Evolutionary conservation across 2,113 vertebrate genomes (phyloP).

Genomic region (Indicator maculatus): DNA sequence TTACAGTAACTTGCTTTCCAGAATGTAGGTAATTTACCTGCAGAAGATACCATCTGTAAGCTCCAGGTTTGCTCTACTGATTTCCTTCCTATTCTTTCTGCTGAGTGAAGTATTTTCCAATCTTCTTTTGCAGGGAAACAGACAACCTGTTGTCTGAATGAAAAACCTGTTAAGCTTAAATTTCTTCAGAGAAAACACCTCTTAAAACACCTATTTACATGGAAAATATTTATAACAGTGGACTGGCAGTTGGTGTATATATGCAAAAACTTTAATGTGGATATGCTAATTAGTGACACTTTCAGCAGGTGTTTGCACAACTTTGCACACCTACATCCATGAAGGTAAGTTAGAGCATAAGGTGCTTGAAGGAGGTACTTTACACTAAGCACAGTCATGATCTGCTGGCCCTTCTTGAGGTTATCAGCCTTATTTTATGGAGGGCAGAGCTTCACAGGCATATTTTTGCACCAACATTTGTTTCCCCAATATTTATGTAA

Average conservation of each 20-base stretch:
- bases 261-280: neutral
- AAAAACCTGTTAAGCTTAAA: neutral
- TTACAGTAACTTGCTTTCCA: neutral
- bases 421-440: neutral
- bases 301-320: neutral
- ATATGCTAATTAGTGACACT: neutral
- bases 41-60: neutral
- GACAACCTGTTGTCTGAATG: too few species aligned
- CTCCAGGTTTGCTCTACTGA: neutral
- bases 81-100: neutral
- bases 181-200: neutral
- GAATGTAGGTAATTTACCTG: neutral
- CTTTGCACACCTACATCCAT: neutral
- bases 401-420: neutral
- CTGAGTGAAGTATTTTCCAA: neutral
- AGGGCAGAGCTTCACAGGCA: neutral
- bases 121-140: neutral
- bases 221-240: neutral
- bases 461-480: neutral
- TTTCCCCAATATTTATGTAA: neutral
- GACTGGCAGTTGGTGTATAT: neutral
- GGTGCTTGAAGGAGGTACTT: neutral
- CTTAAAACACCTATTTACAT: neutral
- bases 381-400: neutral
- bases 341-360: neutral